Evolutionary conservation across 2,888 invertebrate genomes (phyloP).

Genomic region (Geophilus truncorum): DNA sequence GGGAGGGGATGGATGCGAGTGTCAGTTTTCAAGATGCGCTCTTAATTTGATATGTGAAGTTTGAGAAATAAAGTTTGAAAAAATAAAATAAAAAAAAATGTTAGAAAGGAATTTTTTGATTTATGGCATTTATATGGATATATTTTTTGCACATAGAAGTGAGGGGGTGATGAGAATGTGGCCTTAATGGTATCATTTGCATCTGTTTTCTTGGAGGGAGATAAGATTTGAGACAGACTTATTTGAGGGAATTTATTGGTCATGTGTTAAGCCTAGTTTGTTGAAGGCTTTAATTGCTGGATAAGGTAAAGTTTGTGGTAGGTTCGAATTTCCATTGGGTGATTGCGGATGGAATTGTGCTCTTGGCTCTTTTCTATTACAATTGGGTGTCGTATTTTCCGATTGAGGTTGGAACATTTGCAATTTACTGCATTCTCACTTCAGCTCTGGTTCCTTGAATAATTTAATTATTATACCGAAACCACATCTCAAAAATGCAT

Average conservation of each 20-base stretch:
- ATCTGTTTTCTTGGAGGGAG: not conserved
- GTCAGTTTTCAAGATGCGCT: not conserved
- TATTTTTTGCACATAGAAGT: not conserved
- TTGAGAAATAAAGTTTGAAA: not conserved
- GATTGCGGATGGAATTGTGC: not conserved
- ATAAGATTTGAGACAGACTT: no score
- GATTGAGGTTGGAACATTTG: not conserved
- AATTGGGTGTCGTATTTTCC: not conserved
- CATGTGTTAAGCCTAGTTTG: not conserved
- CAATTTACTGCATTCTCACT: not conserved
- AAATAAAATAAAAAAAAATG: not conserved
- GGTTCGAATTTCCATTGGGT: not conserved
- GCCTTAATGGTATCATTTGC: not conserved
- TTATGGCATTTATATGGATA: not conserved
- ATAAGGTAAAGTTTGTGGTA: not conserved
- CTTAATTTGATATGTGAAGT: not conserved
- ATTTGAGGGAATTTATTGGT: no score
- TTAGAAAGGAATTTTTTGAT: not conserved
- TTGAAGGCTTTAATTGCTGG: no score
- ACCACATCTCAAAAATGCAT: no score
- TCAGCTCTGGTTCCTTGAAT: not conserved
- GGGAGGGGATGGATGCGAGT: not conserved
- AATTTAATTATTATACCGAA: no score
- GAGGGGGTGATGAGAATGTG: not conserved
- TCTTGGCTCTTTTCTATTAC: slow-evolving; percentile 15